These are phyloP conservation scores for Armadillidium nasatum DNA, from an alignment of 1,140 invertebrate species.

Conservation along the genomic window DNA sequence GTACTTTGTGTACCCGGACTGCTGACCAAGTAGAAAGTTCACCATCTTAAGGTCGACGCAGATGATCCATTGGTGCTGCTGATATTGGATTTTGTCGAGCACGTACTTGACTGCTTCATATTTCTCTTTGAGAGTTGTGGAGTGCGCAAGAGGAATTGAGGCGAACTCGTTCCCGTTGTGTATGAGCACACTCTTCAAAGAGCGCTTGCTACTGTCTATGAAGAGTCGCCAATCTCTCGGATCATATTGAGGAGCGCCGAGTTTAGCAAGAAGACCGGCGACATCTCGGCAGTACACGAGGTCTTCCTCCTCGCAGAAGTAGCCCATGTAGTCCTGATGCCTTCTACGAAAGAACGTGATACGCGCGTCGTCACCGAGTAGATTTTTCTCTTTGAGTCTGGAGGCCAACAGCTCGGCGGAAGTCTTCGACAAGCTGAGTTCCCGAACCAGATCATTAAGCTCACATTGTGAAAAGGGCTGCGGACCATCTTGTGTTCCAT, in stretches of 20 bases:
- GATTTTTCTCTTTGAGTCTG: conserved; percentile 22
- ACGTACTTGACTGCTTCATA: conserved; percentile 13
- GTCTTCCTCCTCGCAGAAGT: conserved; percentile 22
- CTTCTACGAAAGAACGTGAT: conserved; percentile 16
- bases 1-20: conserved; percentile 41
- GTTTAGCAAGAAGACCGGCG: no score
- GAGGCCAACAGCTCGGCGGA: neutral
- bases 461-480: neutral
- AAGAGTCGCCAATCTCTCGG: neutral
- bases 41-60: neutral
- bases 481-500: neutral
- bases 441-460: neutral
- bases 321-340: conserved; percentile 23
- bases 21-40: conserved; percentile 30
- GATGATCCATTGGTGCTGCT: neutral
- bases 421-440: neutral
- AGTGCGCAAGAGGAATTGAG: neutral
- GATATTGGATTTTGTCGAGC: conserved; percentile 12
- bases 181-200: no score
- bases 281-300: neutral
- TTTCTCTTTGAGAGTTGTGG: neutral
- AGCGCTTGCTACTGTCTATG: no score
- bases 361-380: neutral
- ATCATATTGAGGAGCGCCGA: neutral
- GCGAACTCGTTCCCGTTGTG: no score